Percentiles rank a stretch among this genome's conserved stretches.
Conservation (phyloP, 2,888 invertebrate species). For the Lasiommata megera region DNA sequence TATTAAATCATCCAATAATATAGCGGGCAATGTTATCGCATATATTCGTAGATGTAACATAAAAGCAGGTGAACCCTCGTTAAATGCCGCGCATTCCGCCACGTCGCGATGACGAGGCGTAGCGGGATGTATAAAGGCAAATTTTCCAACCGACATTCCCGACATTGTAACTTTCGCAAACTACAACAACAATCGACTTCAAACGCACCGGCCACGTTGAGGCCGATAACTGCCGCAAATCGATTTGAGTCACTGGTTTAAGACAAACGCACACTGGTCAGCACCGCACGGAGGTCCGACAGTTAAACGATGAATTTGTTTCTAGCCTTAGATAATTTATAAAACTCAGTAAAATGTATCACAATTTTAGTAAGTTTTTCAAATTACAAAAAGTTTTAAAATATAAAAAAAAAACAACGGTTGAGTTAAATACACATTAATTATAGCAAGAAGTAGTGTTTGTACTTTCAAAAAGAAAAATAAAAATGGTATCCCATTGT, state of each 20-base stretch:
- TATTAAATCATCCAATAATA: too few relatives aligned
- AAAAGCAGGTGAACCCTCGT: neutral
- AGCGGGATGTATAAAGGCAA: neutral
- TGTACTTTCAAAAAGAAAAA: too few relatives aligned
- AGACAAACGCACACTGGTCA: neutral
- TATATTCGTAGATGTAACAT: neutral
- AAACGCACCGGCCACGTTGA: constrained; percentile 13
- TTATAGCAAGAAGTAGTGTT: too few relatives aligned
- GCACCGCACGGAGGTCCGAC: neutral
- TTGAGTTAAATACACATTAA: too few relatives aligned
- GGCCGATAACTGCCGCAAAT: constrained; percentile 13
- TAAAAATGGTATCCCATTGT: too few relatives aligned
- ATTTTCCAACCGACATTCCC: constrained; percentile 8
- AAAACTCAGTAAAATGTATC: too few relatives aligned
- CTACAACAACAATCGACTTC: constrained; percentile 11
- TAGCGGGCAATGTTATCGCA: neutral
- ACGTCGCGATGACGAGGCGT: neutral
- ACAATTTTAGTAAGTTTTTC: too few relatives aligned
- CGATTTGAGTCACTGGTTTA: neutral
- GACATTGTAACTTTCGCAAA: constrained; percentile 9
- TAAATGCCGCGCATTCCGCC: neutral
- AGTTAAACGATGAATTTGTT: too few relatives aligned
- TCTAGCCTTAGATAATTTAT: too few relatives aligned
- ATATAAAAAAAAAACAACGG: too few relatives aligned
- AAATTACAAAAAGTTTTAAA: too few relatives aligned